Base-by-base conservation (phyloP, 2,888 invertebrate genomes). In the Cephus runcator region DNA sequence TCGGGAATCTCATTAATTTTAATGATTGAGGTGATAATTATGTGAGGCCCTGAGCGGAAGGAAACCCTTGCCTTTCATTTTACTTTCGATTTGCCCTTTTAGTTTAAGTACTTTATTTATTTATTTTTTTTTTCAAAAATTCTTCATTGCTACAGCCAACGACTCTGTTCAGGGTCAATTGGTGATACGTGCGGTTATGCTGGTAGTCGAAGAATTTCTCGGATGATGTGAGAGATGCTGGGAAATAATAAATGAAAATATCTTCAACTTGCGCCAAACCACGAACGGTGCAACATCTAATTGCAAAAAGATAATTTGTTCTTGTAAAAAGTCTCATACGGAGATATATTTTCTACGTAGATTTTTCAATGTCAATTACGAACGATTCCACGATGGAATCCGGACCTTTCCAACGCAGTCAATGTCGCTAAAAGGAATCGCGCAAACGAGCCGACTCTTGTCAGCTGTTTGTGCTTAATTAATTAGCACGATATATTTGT, bases 321-420 rank as follows among this genome's bases (percentile, higher is more conserved):
- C 23, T 23, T 56, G 23, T 3, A 56, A 56, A 40, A 9, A 56
- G 56, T 56, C 56, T 23, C 23, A 0, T 56, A 56, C 23, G 56
- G 23, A 56, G 1, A 34, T 69, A 11, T 12, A n/a, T n/a, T 36
- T 36, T 4, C 11, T 36, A 36, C 74, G 74, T 23, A 36, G n/a
- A 74, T 74, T 74, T 40, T 12, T 74, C 74, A 69, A 73, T 77
- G 74, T 73, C 74, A 77, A 77, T 77, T 75, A 75, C 77, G 71
- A 75, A 40, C 73, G 73, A 77, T 77, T 69, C 75, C 75, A 69
- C 30, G 40, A 73, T 77, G 77, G 77, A 77, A 77, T 77, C 77
- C 77, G 77, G 77, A 77, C 77, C 77, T 77, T 73, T 56, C 74
- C 31, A 77, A 23, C 23, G 23, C 74, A 68, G 34, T 69, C 77